Evolutionary conservation across 2,888 invertebrate genomes (phyloP).

Genomic region (Nemoura dubitans): DNA sequence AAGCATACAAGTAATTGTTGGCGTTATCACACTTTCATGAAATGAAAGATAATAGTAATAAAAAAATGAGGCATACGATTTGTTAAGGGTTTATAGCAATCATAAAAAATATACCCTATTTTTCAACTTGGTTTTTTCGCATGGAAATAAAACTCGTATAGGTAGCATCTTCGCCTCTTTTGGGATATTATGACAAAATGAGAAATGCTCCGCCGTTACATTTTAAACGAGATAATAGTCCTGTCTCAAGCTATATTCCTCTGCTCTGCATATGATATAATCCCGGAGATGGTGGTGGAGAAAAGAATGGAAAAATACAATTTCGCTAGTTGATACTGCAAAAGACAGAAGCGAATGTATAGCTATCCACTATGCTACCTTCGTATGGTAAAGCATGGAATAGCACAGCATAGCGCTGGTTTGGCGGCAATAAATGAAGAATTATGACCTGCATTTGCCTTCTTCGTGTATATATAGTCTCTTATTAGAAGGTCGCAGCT

Average conservation of each 20-base stretch:
- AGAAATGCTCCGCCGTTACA: constrained; percentile 31
- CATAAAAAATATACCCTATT: constrained; percentile 10
- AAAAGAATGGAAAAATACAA: constrained; percentile 43
- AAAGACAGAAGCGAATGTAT: constrained; percentile 43
- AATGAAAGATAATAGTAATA: constrained; percentile 5
- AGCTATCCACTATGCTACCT: constrained; percentile 12
- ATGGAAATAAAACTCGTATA: constrained; percentile 31
- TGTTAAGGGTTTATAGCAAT: constrained; percentile 29
- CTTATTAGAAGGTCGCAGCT: constrained; percentile 46
- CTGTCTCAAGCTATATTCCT: constrained; percentile 32
- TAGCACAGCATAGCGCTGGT: constrained; percentile 38
- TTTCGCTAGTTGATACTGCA: constrained; percentile 45
- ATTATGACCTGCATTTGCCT: constrained; percentile 50
- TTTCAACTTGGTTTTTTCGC: constrained; percentile 24
- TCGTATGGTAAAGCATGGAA: constrained; percentile 20
- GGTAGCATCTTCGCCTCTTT: constrained; percentile 1
- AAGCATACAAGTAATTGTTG: background rate
- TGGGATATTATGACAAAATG: constrained; percentile 32
- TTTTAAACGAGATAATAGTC: constrained; percentile 41
- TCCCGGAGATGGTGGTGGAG: constrained; percentile 35
- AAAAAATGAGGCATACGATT: constrained; percentile 13
- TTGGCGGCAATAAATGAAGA: constrained; percentile 51
- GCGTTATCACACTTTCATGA: constrained; percentile 14
- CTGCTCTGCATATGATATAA: constrained; percentile 36
- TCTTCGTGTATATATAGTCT: constrained; percentile 15